Percentiles rank a stretch among this genome's conserved stretches.
Conservation (phyloP, 2,888 invertebrate genomes). For the Tetanocera ferruginea region DNA sequence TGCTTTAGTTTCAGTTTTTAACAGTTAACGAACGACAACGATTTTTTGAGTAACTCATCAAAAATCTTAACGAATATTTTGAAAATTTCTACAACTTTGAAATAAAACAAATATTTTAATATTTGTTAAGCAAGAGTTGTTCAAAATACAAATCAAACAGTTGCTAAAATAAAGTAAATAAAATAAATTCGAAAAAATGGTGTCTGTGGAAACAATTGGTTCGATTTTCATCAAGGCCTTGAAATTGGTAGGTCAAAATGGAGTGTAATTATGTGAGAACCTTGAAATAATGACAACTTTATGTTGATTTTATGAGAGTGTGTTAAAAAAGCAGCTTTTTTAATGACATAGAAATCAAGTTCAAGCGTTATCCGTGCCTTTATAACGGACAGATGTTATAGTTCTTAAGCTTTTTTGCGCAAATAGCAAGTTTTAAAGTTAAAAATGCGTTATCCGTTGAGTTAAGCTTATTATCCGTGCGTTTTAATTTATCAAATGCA, state of each 20-base stretch:
- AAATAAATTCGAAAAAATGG: conserved; percentile 73
- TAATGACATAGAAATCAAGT: background rate
- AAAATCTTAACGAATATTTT: conserved; percentile 34
- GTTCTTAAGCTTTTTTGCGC: background rate
- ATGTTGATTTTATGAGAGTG: background rate
- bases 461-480: background rate
- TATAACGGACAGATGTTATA: background rate
- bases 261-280: background rate
- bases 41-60: conserved; percentile 32
- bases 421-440: background rate
- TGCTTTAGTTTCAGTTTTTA: conserved; percentile 53
- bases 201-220: conserved; percentile 84
- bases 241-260: conserved; percentile 77
- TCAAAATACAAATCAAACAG: background rate
- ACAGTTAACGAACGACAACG: conserved; percentile 55
- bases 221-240: conserved; percentile 84
- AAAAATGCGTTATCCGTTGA: background rate
- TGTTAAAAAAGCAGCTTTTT: background rate
- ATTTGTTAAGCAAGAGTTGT: background rate
- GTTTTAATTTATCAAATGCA: background rate
- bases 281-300: background rate
- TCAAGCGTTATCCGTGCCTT: background rate
- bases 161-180: background rate
- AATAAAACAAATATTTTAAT: conserved; percentile 25
- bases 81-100: conserved; percentile 31